Evolutionary conservation across 2,888 invertebrate genomes (phyloP), one percentile per base, ranked within the genome.

Genomic region (Microplitis manilae): DNA sequence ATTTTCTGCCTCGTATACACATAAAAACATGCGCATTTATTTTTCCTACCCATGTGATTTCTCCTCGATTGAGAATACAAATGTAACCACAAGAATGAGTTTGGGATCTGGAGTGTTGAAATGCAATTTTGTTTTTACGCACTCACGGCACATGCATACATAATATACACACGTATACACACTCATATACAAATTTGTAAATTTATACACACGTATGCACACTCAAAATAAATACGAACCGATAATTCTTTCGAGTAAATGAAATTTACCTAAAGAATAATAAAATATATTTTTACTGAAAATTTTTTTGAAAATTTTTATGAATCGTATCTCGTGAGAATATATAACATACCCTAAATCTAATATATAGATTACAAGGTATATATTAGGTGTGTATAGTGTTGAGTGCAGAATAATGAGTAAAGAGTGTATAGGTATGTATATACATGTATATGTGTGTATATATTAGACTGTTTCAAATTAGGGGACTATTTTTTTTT

Each of bases 121-220:
- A 83, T 80, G 82, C 81, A 81, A 84, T 84, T 83, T 82, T 80
- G 76, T 77, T 78, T 79, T 81, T 73, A 50, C 13, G 50, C 8
- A 50, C 50, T 50, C 50, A 50, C 2, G 8, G 50, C 50, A 50
- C 13, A 50, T 50, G 50, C 50, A 50, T 50, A 50, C 50, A 13
- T 50, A 50, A 50, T 50, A 13, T 50, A 13, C 13, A 50, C 13
- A 50, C 8, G 5, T 13, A 50, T 13, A 50, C 13, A 7, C 13
- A 13, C 50, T 50, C 50, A 50, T 50, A 8, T 50, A 6, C 50
- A 30, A 30, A 30, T 30, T 30, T 30, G 4, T 4, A 30, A 30
- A 30, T 30, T 30, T 30, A 30, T 30, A 4, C 50, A 50, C 50
- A 50, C 5, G 50, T 50, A 50, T 50, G 13, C 13, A 50, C 13